Evolutionary conservation across 2,888 invertebrate genomes (phyloP), one percentile per base, ranked within the genome.

Genomic region (Cryptocephalus primarius): DNA sequence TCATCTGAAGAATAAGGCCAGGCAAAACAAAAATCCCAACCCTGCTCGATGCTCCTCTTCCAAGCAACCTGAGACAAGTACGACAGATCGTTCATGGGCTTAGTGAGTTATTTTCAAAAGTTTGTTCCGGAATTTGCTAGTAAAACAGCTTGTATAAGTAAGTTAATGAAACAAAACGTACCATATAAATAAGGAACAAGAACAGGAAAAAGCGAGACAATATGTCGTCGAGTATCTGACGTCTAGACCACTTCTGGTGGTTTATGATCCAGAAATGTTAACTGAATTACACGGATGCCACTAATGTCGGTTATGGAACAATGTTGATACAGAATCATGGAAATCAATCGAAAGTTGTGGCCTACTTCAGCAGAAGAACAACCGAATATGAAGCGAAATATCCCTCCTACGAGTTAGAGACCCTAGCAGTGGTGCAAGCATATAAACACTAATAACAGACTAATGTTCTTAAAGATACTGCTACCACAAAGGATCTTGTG

Each of bases 341-440:
- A 12, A 33, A 39, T 8, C 33, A 46, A 34, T 32, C 33, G 9
- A 42, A 33, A 12, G 44, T 46, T 9, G 46, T 50, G 8, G 42
- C 42, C 22, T 49, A 52, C 47, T 49, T 48, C 22, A 46, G 45
- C 39, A 47, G 43, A 43, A 9, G 46, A 33, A 44, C 46, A 1
- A 44, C 43, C 9, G 39, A 43, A 8, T 12, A 22, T 33, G 48
- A 51, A 40, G n/a, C 42, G 1, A 45, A 43, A 39, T 47, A 52
- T 31, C 56, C 59, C 13, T 56, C 58, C 4, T 55, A 59, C 12
- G 62, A 66, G 34, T 40, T 58, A 9, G 62, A 67, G 45, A 54
- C 57, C 4, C 52, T 67, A 44, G 67, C 65, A 0, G 51, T 65
- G 1, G 53, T 64, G 1, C 58, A 55, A 32, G 58, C 59, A 0